Evolutionary conservation across 2,888 invertebrate species (phyloP), one percentile per base, ranked within the genome.

Genomic region (Rosalia funebris): DNA sequence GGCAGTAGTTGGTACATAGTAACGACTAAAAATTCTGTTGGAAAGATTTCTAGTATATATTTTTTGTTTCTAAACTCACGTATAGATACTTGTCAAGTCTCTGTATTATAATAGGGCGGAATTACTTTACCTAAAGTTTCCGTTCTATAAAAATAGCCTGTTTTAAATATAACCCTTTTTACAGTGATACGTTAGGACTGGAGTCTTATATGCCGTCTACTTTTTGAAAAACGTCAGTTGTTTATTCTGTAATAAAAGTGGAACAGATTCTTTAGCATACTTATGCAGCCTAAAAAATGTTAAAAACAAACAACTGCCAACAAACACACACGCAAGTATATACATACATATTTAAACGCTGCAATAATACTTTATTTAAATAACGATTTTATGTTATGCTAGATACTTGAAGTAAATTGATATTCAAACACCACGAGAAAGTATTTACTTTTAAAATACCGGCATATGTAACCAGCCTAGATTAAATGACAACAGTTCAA

Each of bases 321-420:
- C 48, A 36, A 50, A 57, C 31, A 50, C 42, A 19, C 57, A 50
- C 50, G 44, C 50, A 50, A 44, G 36, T 47, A 57, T 42, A n/a
- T n/a, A n/a, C 42, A 41, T 48, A 19, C 57, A 50, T 50, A 50
- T 57, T 57, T 50, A 25, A 48, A 50, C 42, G 17, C 50, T 17
- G 36, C 57, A 32, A 36, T n/a, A 44, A 14, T 44, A 19, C 31
- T 16, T 44, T 57, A 50, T 57, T 37, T 14, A 57, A 57, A 57
- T 46, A 57, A 36, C 34, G 50, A 39, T 15, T 1, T 25, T 44
- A 16, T 25, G 20, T 44, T 25, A 44, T 25, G 44, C 19, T 25
- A 20, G 19, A 25, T 25, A 44, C 25, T 44, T 10, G 44, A 25
- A 20, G 44, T 44, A 44, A 44, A 44, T 44, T 44, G 44, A 25